Conservation (phyloP, 1,140 invertebrate genomes). For the Papilio machaon region DNA sequence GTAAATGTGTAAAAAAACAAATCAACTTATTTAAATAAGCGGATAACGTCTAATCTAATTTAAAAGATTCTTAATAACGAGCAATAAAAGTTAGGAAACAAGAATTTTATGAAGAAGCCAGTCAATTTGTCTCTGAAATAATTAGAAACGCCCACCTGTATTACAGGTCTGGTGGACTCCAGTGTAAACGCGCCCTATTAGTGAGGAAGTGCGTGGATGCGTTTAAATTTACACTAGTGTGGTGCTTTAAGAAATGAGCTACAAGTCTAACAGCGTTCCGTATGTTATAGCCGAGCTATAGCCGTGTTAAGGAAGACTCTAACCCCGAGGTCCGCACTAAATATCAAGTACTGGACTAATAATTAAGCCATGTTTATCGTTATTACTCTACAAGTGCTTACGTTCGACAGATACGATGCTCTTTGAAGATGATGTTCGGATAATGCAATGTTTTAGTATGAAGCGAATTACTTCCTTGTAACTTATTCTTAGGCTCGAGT, state of each 20-base stretch:
- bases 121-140: background rate
- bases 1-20: too few species aligned
- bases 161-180: background rate
- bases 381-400: conserved; percentile 31
- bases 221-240: conserved; percentile 33
- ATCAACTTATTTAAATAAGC: too few species aligned
- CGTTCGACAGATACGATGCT: conserved; percentile 27
- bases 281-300: conserved; percentile 1
- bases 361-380: conserved; percentile 36
- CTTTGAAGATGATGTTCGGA: conserved; percentile 30
- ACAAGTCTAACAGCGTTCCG: conserved; percentile 16
- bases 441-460: background rate
- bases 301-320: conserved; percentile 21
- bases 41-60: background rate
- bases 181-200: background rate
- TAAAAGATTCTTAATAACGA: background rate
- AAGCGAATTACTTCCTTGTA: background rate
- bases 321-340: conserved; percentile 26
- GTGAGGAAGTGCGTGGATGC: background rate
- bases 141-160: background rate
- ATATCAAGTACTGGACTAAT: conserved; percentile 24
- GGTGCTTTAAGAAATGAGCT: conserved; percentile 30
- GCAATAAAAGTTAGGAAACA: too few species aligned
- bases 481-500: background rate
- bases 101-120: background rate